A percentile compares a stretch with the other conserved stretches of the same genome.
These are phyloP conservation scores for Sebastes vulpes DNA, from an alignment of 2,797 vertebrate genomes.

Conservation along the genomic window DNA sequence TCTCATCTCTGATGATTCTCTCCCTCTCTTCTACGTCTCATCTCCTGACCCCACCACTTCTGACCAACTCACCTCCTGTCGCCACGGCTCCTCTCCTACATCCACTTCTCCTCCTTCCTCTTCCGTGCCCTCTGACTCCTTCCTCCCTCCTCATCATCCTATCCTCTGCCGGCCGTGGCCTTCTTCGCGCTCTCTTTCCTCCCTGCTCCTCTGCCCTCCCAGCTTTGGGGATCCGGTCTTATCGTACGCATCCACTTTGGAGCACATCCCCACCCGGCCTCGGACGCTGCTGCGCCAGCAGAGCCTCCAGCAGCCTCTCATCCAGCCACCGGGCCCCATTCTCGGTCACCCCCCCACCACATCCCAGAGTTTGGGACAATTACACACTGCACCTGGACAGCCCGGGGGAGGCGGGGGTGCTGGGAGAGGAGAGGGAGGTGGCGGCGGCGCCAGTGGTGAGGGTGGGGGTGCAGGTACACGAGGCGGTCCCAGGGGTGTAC, in stretches of 20 bases:
- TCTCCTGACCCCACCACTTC: slow-evolving; percentile 39
- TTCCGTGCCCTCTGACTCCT: slow-evolving; percentile 64
- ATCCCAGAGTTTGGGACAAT: slow-evolving; percentile 97
- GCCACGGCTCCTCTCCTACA: slow-evolving; percentile 72
- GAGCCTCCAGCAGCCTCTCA: slow-evolving; percentile 96
- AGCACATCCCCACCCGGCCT: slow-evolving; percentile 93
- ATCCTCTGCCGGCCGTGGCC: slow-evolving; percentile 84
- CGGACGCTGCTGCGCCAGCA: slow-evolving; percentile 96
- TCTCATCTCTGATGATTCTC: slow-evolving; percentile 85
- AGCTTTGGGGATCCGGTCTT: slow-evolving; percentile 92
- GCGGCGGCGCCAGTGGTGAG: slow-evolving; percentile 73
- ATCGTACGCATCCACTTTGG: slow-evolving; percentile 93
- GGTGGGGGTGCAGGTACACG: slow-evolving; percentile 86
- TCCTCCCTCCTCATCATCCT: slow-evolving; percentile 63
- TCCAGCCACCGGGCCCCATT: slow-evolving; percentile 87
- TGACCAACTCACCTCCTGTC: slow-evolving; percentile 33
- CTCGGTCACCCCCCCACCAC: slow-evolving; percentile 91
- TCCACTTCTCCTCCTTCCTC: slow-evolving; percentile 40
- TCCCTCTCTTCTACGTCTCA: slow-evolving; percentile 79
- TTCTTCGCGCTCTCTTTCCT: slow-evolving; percentile 88
- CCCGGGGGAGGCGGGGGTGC: slow-evolving; percentile 81
- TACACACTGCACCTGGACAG: slow-evolving; percentile 88
- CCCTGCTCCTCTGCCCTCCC: slow-evolving; percentile 88
- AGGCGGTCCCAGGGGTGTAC: slow-evolving; percentile 84
- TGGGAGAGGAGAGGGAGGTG: slow-evolving; percentile 85